Percentiles rank a stretch among this genome's conserved stretches.
These are phyloP conservation scores for Corythornis madagascariensis DNA, from an alignment of 2,113 vertebrate species.

Conservation along the genomic window DNA sequence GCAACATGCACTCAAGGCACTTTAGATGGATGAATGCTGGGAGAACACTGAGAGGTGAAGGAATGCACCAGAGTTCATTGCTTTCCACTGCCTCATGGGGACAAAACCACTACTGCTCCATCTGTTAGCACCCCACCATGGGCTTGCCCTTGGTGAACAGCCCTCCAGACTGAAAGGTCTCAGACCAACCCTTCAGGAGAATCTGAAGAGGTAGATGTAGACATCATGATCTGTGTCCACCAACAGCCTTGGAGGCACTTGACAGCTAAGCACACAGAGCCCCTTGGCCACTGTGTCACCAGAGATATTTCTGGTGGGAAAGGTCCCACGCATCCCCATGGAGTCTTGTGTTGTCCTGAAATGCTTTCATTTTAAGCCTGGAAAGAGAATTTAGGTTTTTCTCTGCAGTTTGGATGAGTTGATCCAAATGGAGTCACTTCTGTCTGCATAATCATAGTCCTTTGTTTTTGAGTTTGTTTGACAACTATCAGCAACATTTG, in stretches of 20 bases:
- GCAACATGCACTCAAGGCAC: neutral
- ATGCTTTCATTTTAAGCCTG: fast-evolving
- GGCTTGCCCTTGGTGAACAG: neutral
- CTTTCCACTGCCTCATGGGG: fast-evolving
- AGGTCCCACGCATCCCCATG: fast-evolving
- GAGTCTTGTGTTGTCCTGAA: neutral
- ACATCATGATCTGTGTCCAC: neutral
- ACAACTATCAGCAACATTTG: neutral
- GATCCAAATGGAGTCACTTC: neutral
- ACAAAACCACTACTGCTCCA: neutral
- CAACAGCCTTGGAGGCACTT: neutral
- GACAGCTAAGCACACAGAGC: neutral
- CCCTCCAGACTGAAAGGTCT: neutral
- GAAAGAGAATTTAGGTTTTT: neutral
- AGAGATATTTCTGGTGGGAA: neutral
- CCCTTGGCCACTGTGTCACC: fast-evolving
- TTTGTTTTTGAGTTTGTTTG: neutral
- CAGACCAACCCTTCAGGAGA: neutral
- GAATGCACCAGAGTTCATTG: neutral
- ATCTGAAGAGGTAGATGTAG: neutral
- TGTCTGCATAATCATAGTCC: neutral
- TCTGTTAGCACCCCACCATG: neutral
- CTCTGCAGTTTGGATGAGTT: neutral
- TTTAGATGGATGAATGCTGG: fast-evolving
- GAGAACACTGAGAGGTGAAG: neutral